Evolutionary conservation across 2,797 vertebrate species (phyloP).

Genomic region (Chiroxiphia lanceolata): DNA sequence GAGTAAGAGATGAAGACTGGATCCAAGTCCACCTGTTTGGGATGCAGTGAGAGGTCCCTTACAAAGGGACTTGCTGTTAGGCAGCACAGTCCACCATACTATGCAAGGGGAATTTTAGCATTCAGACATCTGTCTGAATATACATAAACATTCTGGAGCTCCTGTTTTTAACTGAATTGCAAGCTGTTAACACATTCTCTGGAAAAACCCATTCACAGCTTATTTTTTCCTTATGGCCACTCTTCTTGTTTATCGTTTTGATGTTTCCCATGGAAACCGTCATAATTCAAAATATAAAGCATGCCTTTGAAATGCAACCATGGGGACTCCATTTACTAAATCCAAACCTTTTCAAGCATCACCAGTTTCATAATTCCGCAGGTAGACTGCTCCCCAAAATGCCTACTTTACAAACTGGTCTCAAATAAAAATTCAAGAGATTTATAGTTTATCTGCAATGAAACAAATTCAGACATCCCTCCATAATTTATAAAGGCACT

Average conservation of each 20-base stretch:
- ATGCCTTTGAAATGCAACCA: neutral
- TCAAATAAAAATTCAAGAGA: neutral
- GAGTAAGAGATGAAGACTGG: neutral
- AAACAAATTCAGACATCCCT: neutral
- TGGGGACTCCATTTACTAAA: neutral
- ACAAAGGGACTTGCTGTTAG: neutral
- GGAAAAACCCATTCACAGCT: slow-evolving; percentile 16
- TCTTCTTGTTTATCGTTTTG: slow-evolving; percentile 25
- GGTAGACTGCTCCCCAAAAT: neutral
- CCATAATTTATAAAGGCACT: neutral
- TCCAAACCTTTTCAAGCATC: neutral
- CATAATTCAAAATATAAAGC: slow-evolving; percentile 4
- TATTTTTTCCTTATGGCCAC: slow-evolving; percentile 26
- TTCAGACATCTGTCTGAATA: neutral
- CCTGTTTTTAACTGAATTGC: neutral
- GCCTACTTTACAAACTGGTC: neutral
- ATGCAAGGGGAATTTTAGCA: neutral
- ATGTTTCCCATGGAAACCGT: slow-evolving; percentile 28
- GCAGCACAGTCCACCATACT: neutral
- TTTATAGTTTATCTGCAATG: neutral
- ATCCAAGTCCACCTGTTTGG: neutral
- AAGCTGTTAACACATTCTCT: slow-evolving; percentile 17
- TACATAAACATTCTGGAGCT: slow-evolving; percentile 4
- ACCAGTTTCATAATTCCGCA: neutral
- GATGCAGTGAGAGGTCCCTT: neutral